These are phyloP conservation scores for Drosophila multiciliata DNA, from an alignment of 2,888 invertebrate species.

Conservation along the genomic window DNA sequence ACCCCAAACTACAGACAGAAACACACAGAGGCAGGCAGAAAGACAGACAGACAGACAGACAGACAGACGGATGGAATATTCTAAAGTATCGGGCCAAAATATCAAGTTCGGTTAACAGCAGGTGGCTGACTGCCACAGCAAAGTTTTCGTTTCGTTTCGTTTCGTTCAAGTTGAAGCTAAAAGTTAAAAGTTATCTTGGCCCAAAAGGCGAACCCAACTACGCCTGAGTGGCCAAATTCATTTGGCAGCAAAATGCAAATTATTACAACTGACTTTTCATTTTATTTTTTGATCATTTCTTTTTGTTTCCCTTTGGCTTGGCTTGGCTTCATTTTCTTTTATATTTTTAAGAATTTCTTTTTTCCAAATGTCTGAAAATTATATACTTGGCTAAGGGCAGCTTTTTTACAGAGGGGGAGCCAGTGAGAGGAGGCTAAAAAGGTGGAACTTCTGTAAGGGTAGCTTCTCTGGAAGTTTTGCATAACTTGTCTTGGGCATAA, in stretches of 20 bases:
- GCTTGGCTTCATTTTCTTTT: conserved; percentile 12
- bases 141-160: conserved; percentile 51
- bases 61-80: conserved; percentile 5
- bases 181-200: conserved; percentile 69
- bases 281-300: conserved; percentile 56
- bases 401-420: conserved; percentile 9
- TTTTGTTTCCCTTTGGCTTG: conserved; percentile 7
- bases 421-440: background rate
- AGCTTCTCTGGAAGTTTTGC: conserved; percentile 53
- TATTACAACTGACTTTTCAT: conserved; percentile 76
- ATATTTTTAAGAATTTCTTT: conserved; percentile 2
- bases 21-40: background rate
- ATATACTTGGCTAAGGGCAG: conserved; percentile 65
- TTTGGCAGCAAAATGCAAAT: conserved; percentile 80
- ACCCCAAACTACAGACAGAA: conserved; percentile 38
- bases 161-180: conserved; percentile 66
- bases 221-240: conserved; percentile 75
- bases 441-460: conserved; percentile 35
- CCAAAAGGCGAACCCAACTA: conserved; percentile 25
- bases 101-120: conserved; percentile 68
- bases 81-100: conserved; percentile 48
- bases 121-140: conserved; percentile 57
- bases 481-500: conserved; percentile 61
- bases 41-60: background rate
- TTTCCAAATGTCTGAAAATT: conserved; percentile 61